Evolutionary conservation across 2,113 vertebrate genomes (phyloP), one percentile per base, ranked within the genome.

Genomic region (Apteryx owenii): DNA sequence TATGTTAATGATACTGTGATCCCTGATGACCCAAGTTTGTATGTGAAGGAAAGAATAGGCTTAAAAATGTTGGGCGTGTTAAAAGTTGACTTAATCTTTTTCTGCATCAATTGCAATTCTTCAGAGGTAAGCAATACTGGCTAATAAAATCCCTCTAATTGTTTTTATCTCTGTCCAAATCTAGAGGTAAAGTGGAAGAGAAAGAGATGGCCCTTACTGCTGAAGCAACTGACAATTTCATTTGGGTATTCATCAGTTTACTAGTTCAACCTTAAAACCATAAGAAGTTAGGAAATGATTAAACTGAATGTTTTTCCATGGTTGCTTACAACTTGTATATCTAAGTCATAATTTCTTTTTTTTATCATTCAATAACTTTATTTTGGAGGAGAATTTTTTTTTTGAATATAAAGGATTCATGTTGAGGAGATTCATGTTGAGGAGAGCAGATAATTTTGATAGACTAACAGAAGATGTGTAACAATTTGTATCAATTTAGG

Each of bases 201-300:
- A 60, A 56, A 31, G 53, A 21, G 11, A 3, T 65, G 46, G 15
- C 5, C 1, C 38, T 73, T 90, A n/a, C 38, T 88, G 50, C 80
- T 68, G 69, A 58, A 96, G 60, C n/a, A 79, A 40, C 76, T 76
- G 53, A 2, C 16, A 8, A 2, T 93, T 89, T 81, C 65, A 70
- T 28, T 88, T 92, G 33, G 14, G 79, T 90, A 17, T 93, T 81
- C 21, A 18, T 71, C 71, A 64, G 21, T 64, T 91, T 17, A 13
- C 42, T 94, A 81, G 8, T 88, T 94, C 77, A 84, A 5, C 11
- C 46, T 92, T 71, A 61, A 90, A 93, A 46, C 64, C 64, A 79
- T 82, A 88, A 64, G 72, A 62, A 86, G 48, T 90, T 78, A 66
- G 46, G 69, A 75, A 68, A 81, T 81, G 36, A n/a, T 29, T 70